Percentiles rank a stretch among this genome's conserved stretches.
Evolutionary conservation across 2,888 invertebrate genomes (phyloP).

Genomic region (Sylvicola cinctus): DNA sequence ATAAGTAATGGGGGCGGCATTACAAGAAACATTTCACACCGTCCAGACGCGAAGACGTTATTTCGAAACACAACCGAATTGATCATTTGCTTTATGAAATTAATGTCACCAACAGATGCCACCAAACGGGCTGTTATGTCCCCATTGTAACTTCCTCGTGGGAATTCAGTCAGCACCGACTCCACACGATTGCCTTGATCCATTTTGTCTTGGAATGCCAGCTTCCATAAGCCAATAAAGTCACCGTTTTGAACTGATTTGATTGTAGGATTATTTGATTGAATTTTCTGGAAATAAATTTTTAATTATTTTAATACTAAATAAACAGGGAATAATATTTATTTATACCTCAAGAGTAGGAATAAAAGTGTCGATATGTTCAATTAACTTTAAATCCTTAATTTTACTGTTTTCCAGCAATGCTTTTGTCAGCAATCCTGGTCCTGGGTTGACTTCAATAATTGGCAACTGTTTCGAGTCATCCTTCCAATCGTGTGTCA

Average conservation of each 20-base stretch:
- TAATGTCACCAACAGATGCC: conserved; percentile 25
- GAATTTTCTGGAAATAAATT: conserved; percentile 18
- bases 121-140: conserved; percentile 18
- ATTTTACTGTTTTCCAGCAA: conserved; percentile 29
- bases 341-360: conserved; percentile 26
- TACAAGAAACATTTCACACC: conserved; percentile 38
- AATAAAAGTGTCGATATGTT: conserved; percentile 30
- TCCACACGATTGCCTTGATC: conserved; percentile 32
- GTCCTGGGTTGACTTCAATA: conserved; percentile 49
- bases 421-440: conserved; percentile 38
- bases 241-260: conserved; percentile 30
- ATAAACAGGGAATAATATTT: conserved; percentile 9
- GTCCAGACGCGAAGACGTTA: conserved; percentile 26
- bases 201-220: conserved; percentile 34
- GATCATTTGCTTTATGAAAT: conserved; percentile 41
- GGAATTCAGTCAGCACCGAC: background rate
- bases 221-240: conserved; percentile 34
- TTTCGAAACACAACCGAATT: conserved; percentile 36
- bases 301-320: conserved; percentile 2
- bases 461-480: conserved; percentile 13
- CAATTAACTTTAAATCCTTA: conserved; percentile 35
- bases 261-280: too few relatives aligned
- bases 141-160: background rate
- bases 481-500: conserved; percentile 12
- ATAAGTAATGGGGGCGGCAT: conserved; percentile 37